Base-by-base conservation (phyloP, 2,113 vertebrate genomes). In the Erythrolamprus reginae region DNA sequence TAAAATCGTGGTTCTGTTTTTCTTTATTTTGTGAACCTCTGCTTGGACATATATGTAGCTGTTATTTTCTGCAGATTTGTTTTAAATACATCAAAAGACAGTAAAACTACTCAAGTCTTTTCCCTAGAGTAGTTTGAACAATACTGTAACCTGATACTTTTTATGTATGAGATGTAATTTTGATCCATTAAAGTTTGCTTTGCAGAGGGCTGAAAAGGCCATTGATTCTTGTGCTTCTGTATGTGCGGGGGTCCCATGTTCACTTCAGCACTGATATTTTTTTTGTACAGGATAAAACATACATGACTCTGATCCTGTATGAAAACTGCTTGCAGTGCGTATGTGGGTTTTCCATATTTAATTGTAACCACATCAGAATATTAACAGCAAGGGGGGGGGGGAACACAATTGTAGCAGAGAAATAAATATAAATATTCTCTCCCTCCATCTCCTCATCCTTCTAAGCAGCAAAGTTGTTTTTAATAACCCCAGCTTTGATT, bases 141-240 rank as follows among this genome's bases (percentile, higher is more conserved):
- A 45, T 89, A 53, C 91, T 97, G 91, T 96, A 95, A 95, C 95
- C 93, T 93, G 86, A 90, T 93, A 90, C 93, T 96, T 33, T 56
- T 95, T 96, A 92, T 96, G 94, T 96, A 96, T 45, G 95, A 95
- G 94, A 0, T 94, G 94, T 96, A 96, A 95, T 96, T 96, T 97
- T 96, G 87, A 94, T 96, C 19, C 17, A 97, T 97, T 97, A 97
- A 96, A 97, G n/a, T 42, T 84, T 8, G 0, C 28, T 92, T 94
- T 48, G 21, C 52, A 51, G 28, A 38, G 5, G 24, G 70, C 70
- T 77, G 33, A 21, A 17, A 65, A 23, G 17, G 8, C 21, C 33
- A 6, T 15, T 9, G 2, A 2, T 33, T 8, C 24, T 7, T 47
- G 84, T n/a, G 47, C 6, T 65, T 52, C 9, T 47, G 21, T 58